Base-by-base conservation (phyloP, 2,113 vertebrate species). In the Chamaetylas fuelleborni region DNA sequence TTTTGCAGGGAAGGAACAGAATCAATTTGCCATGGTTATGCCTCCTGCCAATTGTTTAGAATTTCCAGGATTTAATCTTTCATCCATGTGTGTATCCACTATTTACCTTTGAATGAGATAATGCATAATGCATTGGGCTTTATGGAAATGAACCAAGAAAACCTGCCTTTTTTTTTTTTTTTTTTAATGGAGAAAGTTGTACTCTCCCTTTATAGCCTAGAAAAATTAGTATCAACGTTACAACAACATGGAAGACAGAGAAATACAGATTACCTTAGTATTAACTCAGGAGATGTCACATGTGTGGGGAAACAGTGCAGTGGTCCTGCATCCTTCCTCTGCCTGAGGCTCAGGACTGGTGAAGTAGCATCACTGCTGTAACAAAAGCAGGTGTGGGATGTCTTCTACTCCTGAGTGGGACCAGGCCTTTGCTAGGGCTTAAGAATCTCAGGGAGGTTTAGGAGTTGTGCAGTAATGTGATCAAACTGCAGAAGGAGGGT, bases 11-110 rank as follows among this genome's bases (percentile, higher is more conserved):
- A 84, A 96, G 93, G 94, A 96, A 97, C 90, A 96, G 97, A 98
- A 98, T 98, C 96, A 94, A 97, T 98, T 98, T 98, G 96, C 93
- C 94, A 96, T 97, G 97, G 96, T 91, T 98, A 91, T 96, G 97
- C 97, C 96, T 98, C 96, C 95, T 97, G 84, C 96, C 97, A 97
- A 97, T 98, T 95, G 97, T 98, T 98, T 97, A 96, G 97, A 98
- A 97, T 80, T 96, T 96, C 92, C 95, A 53, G 95, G 95, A 97
- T 97, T 98, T 98, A 97, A 98, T 98, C 97, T 98, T 97, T 96
- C 97, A 97, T 98, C 97, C 96, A 57, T 96, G 96, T 97, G 96
- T 95, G 90, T 97, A 97, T 96, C 96, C 96, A 96, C 95, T 96
- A 93, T 93, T 97, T 97, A 97, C 88, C 91, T 98, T 98, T 97